These are phyloP conservation scores for Idaea dimidiata DNA, from an alignment of 2,888 invertebrate genomes.

Conservation along the genomic window DNA sequence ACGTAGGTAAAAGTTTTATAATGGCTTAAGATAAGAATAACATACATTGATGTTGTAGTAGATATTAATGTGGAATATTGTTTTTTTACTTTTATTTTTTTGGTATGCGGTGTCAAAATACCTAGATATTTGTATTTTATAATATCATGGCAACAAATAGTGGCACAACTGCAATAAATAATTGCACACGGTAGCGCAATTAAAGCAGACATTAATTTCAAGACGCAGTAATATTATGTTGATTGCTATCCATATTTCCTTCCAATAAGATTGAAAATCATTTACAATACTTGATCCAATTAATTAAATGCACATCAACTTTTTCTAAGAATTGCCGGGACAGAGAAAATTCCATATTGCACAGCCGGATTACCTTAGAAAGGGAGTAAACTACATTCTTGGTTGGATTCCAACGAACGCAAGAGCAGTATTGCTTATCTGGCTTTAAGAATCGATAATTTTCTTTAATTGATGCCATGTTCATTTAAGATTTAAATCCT, in stretches of 20 bases:
- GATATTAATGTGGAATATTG: background rate
- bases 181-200: conserved; percentile 30
- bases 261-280: conserved; percentile 37
- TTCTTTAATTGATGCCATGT: conserved; percentile 6
- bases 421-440: conserved; percentile 44
- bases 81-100: too few relatives aligned
- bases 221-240: conserved; percentile 21
- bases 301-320: conserved; percentile 62
- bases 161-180: conserved; percentile 14
- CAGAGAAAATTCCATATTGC: conserved; percentile 57
- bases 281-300: conserved; percentile 42
- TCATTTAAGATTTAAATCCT: too few relatives aligned
- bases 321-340: conserved; percentile 58
- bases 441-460: conserved; percentile 19
- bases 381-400: conserved; percentile 44
- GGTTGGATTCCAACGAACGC: conserved; percentile 47
- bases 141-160: conserved; percentile 16
- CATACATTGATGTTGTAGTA: background rate
- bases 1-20: conserved; percentile 8
- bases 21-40: background rate
- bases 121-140: conserved; percentile 1
- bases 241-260: conserved; percentile 23
- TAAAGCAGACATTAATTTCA: conserved; percentile 47
- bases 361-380: conserved; percentile 37
- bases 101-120: background rate